Evolutionary conservation across 2,797 vertebrate genomes (phyloP), one percentile per base, ranked within the genome.

Genomic region (Erpetoichthys calabaricus): DNA sequence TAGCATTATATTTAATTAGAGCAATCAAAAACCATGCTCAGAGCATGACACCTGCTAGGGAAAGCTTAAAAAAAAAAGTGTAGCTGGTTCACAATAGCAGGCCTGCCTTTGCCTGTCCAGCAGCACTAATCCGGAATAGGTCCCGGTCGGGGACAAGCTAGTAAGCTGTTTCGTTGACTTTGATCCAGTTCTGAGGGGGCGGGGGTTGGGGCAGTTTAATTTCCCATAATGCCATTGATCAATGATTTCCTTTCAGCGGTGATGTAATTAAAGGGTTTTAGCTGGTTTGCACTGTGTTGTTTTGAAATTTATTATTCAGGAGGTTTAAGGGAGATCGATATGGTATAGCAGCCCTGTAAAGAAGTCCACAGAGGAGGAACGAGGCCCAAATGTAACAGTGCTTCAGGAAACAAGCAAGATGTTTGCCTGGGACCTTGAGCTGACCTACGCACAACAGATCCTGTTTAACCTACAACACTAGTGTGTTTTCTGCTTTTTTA

Each of bases 261-360:
- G 84, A 86, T 86, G 88, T 84, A 85, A 91, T 96, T 93, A 91
- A 89, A 81, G 80, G 78, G 72, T 75, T 90, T 86, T 83, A 86
- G 81, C 77, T 65, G 69, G 70, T 77, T 76, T 77, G 78, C 44
- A 64, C 79, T 68, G 76, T 72, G 73, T 78, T 78, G 75, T 70
- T 74, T 81, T 73, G 73, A 77, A 77, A 86, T 84, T 68, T 86
- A 82, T 89, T 87, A 78, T 79, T 83, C 78, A 77, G 70, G 75
- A 75, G 81, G 70, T 77, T 85, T 74, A 80, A 71, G 78, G 78
- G 65, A 73, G 83, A 91, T 94, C 86, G 73, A 92, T 92, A 82
- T 74, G 62, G 73, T 70, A 82, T 77, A 69, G 67, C 64, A 74
- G 57, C 75, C 77, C 80, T 66, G 62, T 58, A 66, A 71, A 73